These are phyloP conservation scores for Tenodera sinensis DNA, from an alignment of 2,888 invertebrate genomes.

Conservation along the genomic window DNA sequence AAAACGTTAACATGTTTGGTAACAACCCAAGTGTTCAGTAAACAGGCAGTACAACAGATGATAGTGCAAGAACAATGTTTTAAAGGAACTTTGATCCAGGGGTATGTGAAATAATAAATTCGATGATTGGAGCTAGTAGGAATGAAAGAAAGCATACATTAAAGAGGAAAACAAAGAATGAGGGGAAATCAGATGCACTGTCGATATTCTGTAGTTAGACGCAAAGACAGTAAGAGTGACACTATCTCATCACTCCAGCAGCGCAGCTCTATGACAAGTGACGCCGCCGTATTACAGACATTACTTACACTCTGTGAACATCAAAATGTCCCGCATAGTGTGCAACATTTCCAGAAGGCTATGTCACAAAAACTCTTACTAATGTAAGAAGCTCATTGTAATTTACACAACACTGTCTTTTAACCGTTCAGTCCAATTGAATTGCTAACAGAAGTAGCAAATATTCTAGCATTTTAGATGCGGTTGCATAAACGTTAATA, in stretches of 20 bases:
- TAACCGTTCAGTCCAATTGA: too few relatives aligned
- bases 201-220: neutral
- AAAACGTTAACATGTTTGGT: too few relatives aligned
- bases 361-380: neutral
- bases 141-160: neutral
- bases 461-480: too few relatives aligned
- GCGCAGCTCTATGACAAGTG: neutral
- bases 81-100: neutral
- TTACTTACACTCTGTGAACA: neutral
- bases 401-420: too few relatives aligned
- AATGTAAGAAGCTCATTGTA: neutral
- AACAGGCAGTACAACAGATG: too few relatives aligned
- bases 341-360: neutral
- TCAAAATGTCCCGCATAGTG: neutral
- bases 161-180: neutral
- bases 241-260: neutral
- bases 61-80: too few relatives aligned
- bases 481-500: too few relatives aligned
- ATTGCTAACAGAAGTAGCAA: too few relatives aligned
- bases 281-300: neutral
- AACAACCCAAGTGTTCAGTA: too few relatives aligned
- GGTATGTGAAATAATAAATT: neutral
- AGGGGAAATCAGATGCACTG: neutral
- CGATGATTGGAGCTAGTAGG: neutral
- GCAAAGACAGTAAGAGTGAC: neutral